Evolutionary conservation across 1,140 invertebrate genomes (phyloP).

Genomic region (Drosophila paulistorum): DNA sequence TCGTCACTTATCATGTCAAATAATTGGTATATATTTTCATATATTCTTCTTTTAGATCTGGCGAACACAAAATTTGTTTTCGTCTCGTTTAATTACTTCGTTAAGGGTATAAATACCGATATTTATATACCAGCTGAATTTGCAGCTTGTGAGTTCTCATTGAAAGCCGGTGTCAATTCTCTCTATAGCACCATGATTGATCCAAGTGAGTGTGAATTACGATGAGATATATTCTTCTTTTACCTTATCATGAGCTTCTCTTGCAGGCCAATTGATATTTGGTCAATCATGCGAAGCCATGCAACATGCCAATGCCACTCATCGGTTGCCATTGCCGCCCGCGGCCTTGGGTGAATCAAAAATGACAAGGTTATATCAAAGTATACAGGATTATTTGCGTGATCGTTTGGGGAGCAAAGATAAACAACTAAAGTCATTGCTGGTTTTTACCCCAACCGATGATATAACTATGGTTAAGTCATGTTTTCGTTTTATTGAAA

Average conservation of each 20-base stretch:
- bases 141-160: slow-evolving; percentile 57
- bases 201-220: slow-evolving; percentile 49
- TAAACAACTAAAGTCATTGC: slow-evolving; percentile 26
- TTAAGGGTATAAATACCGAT: slow-evolving; percentile 34
- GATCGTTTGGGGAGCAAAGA: slow-evolving; percentile 15
- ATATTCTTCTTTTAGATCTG: slow-evolving; percentile 36
- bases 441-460: slow-evolving; percentile 58
- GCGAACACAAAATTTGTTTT: slow-evolving; percentile 56
- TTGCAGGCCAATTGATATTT: slow-evolving; percentile 50
- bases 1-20: neutral
- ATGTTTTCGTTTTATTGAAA: slow-evolving; percentile 57
- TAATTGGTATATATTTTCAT: neutral
- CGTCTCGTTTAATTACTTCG: slow-evolving; percentile 69
- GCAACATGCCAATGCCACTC: slow-evolving; percentile 49
- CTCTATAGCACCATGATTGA: slow-evolving; percentile 64
- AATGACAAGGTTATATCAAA: slow-evolving; percentile 54
- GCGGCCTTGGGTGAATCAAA: slow-evolving; percentile 64
- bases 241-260: too few relatives aligned
- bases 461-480: slow-evolving; percentile 54
- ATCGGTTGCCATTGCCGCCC: slow-evolving; percentile 68
- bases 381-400: slow-evolving; percentile 53
- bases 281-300: slow-evolving; percentile 59
- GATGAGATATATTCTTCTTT: too few relatives aligned
- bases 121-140: slow-evolving; percentile 75
- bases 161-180: slow-evolving; percentile 53